These are phyloP conservation scores for Siphonodentalium dalli DNA, from an alignment of 2,888 invertebrate genomes.

Conservation along the genomic window DNA sequence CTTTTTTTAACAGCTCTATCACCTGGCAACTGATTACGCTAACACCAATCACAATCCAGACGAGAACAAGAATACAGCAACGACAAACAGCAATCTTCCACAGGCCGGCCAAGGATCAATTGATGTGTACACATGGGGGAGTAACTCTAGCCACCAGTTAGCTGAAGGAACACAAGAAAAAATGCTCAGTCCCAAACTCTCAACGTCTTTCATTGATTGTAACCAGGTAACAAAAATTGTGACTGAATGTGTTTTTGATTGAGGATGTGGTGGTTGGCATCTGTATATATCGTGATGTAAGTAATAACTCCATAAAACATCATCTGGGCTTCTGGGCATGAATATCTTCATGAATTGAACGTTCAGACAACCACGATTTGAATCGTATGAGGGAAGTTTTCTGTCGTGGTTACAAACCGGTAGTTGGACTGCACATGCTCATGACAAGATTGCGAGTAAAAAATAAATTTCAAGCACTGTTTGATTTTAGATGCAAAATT, in stretches of 20 bases:
- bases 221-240: conserved; percentile 67
- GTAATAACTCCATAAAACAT: too few species aligned
- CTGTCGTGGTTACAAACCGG: too few species aligned
- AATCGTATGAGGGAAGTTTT: too few species aligned
- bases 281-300: too few species aligned
- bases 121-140: conserved; percentile 74
- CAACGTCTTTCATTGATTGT: conserved; percentile 70
- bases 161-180: conserved; percentile 73
- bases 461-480: too few species aligned
- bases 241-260: background rate
- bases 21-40: conserved; percentile 59
- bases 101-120: conserved; percentile 35
- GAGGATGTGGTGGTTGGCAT: too few species aligned
- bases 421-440: too few species aligned
- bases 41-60: conserved; percentile 48
- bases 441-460: too few species aligned
- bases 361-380: too few species aligned
- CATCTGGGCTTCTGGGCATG: too few species aligned
- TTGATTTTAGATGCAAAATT: too few species aligned
- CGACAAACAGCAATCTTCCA: conserved; percentile 16
- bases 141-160: conserved; percentile 73
- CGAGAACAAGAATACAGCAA: conserved; percentile 44
- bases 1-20: conserved; percentile 44
- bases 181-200: conserved; percentile 70
- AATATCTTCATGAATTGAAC: too few species aligned